These are phyloP conservation scores for Sinocyclocheilus anshuiensis DNA, from an alignment of 2,113 vertebrate species.

Conservation along the genomic window DNA sequence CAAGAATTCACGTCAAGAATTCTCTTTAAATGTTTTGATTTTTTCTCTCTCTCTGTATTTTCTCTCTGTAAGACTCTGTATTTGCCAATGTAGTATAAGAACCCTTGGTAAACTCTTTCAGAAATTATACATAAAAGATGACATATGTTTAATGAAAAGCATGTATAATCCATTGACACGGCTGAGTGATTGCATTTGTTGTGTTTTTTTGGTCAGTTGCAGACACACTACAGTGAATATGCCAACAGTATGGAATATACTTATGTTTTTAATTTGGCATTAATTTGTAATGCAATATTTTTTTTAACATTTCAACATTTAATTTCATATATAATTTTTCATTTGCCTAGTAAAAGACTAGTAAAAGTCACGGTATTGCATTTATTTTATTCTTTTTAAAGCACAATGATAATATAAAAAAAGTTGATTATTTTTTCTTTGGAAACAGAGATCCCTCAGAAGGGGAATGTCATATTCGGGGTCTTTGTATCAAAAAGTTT, in stretches of 20 bases:
- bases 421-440: no score
- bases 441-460: neutral
- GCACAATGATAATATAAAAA: no score
- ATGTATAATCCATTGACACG: slow-evolving; percentile 33
- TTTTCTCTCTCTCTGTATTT: no score
- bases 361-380: neutral
- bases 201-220: neutral
- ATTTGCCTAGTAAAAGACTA: neutral
- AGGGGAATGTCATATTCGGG: no score
- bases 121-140: neutral
- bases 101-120: neutral
- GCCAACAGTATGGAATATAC: neutral
- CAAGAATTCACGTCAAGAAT: neutral
- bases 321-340: neutral
- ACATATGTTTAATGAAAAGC: neutral
- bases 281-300: neutral
- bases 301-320: neutral
- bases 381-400: neutral
- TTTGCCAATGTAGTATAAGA: neutral
- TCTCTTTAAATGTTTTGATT: neutral
- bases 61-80: neutral
- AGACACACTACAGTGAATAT: slow-evolving; percentile 26
- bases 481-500: neutral
- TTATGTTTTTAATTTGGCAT: neutral
- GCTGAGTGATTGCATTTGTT: slow-evolving; percentile 62